These are phyloP conservation scores for Intellagama lesueurii DNA, from an alignment of 2,797 vertebrate genomes.

Conservation along the genomic window DNA sequence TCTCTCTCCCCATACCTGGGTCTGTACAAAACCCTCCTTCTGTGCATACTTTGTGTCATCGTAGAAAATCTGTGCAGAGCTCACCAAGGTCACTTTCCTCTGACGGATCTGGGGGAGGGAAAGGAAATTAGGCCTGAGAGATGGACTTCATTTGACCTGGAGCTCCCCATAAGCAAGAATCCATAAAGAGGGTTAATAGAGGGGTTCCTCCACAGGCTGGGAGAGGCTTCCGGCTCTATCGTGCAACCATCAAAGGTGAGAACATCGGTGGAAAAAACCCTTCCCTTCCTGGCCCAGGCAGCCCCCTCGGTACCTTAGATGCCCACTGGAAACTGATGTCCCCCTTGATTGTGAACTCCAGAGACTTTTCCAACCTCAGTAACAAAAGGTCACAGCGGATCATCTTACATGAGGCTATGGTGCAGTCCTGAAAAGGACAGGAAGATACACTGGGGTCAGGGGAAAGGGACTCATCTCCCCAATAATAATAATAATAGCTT, in stretches of 20 bases:
- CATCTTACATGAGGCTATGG: conserved; percentile 77
- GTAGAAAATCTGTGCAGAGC: conserved; percentile 21
- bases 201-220: neutral
- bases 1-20: neutral
- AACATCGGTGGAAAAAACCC: neutral
- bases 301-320: conserved; percentile 50
- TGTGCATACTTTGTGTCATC: conserved; percentile 18
- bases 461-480: neutral
- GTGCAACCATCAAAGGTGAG: too few species aligned
- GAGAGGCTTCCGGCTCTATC: neutral
- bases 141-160: too few species aligned
- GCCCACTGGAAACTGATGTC: conserved; percentile 84
- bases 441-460: neutral
- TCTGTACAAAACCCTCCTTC: conserved; percentile 12
- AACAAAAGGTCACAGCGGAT: conserved; percentile 75
- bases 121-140: neutral
- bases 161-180: neutral
- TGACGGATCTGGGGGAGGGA: neutral
- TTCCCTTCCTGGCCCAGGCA: neutral
- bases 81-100: conserved; percentile 25
- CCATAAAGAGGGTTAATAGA: neutral
- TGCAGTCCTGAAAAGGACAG: conserved; percentile 80
- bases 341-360: conserved; percentile 75
- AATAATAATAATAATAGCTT: neutral
- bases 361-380: conserved; percentile 43